Evolutionary conservation across 2,113 vertebrate genomes (phyloP).

Genomic region (Antidorcas marsupialis): DNA sequence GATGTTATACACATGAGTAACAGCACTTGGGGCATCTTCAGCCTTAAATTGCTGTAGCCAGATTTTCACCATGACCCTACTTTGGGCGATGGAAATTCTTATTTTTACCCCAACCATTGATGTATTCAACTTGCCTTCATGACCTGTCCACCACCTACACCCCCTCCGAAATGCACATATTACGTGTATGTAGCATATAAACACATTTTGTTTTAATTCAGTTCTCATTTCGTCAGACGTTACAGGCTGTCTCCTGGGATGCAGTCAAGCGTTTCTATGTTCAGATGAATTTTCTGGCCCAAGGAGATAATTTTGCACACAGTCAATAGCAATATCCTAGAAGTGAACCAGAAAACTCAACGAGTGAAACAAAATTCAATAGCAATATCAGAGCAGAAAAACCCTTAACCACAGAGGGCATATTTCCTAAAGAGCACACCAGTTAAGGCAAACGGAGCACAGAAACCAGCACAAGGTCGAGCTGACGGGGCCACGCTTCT

Average conservation of each 20-base stretch:
- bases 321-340: slow-evolving; percentile 68
- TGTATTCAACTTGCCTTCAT: neutral
- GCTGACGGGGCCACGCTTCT: neutral
- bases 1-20: neutral
- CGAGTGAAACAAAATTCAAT: slow-evolving; percentile 68
- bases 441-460: slow-evolving; percentile 50
- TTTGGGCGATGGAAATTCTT: neutral
- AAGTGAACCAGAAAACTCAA: slow-evolving; percentile 59
- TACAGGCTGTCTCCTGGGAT: slow-evolving; percentile 50
- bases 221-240: slow-evolving; percentile 45
- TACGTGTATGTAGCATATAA: neutral
- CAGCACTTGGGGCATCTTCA: neutral
- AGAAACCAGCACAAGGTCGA: neutral
- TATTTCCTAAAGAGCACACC: slow-evolving; percentile 57
- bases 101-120: neutral
- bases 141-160: neutral
- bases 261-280: slow-evolving; percentile 34
- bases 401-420: slow-evolving; percentile 43
- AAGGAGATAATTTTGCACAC: slow-evolving; percentile 67
- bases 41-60: neutral
- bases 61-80: neutral
- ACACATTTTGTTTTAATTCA: slow-evolving; percentile 65
- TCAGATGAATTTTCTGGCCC: slow-evolving; percentile 72
- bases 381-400: slow-evolving; percentile 62
- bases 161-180: neutral